Evolutionary conservation across 2,888 invertebrate genomes (phyloP).

Genomic region (Blera fallax): DNA sequence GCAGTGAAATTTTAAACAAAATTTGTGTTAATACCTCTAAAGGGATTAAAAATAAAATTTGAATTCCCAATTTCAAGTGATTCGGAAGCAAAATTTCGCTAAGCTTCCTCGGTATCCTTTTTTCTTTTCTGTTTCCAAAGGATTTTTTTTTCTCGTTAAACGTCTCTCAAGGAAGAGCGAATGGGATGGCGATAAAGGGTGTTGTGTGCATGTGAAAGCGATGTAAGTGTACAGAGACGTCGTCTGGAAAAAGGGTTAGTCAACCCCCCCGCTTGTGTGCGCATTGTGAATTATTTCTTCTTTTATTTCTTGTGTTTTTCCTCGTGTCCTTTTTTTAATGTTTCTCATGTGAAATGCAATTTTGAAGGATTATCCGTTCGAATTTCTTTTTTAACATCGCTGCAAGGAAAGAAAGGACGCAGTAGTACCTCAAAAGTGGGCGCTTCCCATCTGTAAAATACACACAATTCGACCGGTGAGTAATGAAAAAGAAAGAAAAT

Average conservation of each 20-base stretch:
- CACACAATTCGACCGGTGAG: conserved; percentile 61
- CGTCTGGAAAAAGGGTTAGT: conserved; percentile 64
- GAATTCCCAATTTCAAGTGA: background rate
- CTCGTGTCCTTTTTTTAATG: conserved; percentile 5
- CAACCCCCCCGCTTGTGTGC: conserved; percentile 37
- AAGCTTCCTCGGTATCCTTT: conserved; percentile 17
- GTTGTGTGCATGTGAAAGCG: conserved; percentile 36
- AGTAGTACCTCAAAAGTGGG: conserved; percentile 12
- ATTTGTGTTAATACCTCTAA: background rate
- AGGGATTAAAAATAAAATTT: background rate
- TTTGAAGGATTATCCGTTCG: conserved; percentile 40
- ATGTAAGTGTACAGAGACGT: conserved; percentile 35
- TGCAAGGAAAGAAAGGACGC: background rate
- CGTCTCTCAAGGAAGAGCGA: background rate
- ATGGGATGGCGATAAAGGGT: conserved; percentile 13
- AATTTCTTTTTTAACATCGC: background rate
- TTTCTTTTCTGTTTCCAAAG: conserved; percentile 29
- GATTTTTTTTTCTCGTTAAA: conserved; percentile 15
- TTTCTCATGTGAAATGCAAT: conserved; percentile 4
- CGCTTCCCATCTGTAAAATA: conserved; percentile 33
- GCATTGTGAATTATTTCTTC: conserved; percentile 37
- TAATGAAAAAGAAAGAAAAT: conserved; percentile 65
- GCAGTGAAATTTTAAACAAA: background rate
- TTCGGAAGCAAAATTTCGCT: background rate
- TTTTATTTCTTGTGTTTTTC: background rate